Evolutionary conservation across 2,113 vertebrate genomes (phyloP), one percentile per base, ranked within the genome.

Genomic region (Poeciliopsis prolifica): DNA sequence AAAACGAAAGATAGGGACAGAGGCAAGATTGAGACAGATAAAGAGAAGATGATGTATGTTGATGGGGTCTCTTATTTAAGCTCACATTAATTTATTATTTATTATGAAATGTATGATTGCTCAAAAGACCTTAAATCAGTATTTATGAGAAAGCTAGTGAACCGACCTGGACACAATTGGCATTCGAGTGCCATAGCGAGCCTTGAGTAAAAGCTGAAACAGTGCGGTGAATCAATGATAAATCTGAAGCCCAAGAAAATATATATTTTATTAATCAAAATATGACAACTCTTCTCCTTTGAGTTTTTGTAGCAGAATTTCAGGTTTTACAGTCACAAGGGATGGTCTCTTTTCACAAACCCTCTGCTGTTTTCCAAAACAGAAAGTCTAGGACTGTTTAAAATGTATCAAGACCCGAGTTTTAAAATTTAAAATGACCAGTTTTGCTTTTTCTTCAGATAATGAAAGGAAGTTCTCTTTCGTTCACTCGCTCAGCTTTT

Each of bases 81-180:
- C 82, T 81, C 66, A 83, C 65, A 44, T 68, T 68, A 66, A 79
- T 81, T 74, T 72, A 72, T 40, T 73, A 80, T 83, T 79, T 78
- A 85, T 75, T 79, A 68, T 48, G 65, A 69, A 66, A 65, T 68
- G 54, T 74, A 78, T 85, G 79, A 75, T 80, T 83, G 44, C 40
- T 65, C 80, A 86, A 80, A 82, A 68, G 68, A 79, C 74, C 51
- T 51, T 78, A n/a, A 86, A 86, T 86, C 74, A 82, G 84, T 90
- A 84, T 86, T 82, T 82, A 81, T 81, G 77, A 80, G 74, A 26
- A 65, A 0, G 35, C 54, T 82, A 77, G 81, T 83, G 75, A 84
- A 84, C 74, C 61, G 54, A 69, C 68, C 58, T 60, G 31, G 65
- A 81, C 70, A 3, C 12, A 14, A 65, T 75, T 68, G 72, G 78